A percentile compares a stretch with the other conserved stretches of the same genome.
Conservation (phyloP, 2,888 invertebrate species). For the Drosophila basisetae region DNA sequence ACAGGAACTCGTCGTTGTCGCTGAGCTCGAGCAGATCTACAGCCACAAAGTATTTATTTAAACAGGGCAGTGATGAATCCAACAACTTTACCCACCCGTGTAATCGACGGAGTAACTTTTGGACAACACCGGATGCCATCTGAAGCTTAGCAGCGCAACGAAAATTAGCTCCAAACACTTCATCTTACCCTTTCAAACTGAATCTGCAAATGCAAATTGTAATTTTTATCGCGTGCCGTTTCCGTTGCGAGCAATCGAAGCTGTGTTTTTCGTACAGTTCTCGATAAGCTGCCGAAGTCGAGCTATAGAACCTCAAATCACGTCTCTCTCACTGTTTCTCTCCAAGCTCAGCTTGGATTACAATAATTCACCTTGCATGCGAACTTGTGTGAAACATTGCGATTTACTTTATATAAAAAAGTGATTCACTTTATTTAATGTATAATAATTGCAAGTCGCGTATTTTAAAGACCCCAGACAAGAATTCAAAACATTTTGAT, state of each 20-base stretch:
- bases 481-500: constrained; percentile 15
- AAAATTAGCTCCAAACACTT: constrained; percentile 37
- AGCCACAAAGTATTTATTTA: constrained; percentile 4
- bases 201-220: constrained; percentile 6
- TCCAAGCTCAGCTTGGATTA: constrained; percentile 30
- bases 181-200: constrained; percentile 31
- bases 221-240: constrained; percentile 64
- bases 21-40: constrained; percentile 77
- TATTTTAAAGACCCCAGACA: constrained; percentile 12
- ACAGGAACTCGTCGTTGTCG: constrained; percentile 78
- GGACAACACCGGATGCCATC: constrained; percentile 7
- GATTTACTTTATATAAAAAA: constrained; percentile 37
- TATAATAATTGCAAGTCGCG: constrained; percentile 30
- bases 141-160: constrained; percentile 24
- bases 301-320: constrained; percentile 2
- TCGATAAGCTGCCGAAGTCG: constrained; percentile 1
- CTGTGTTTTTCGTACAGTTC: constrained; percentile 16
- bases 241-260: constrained; percentile 55
- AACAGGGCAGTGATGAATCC: background rate
- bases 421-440: background rate
- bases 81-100: constrained; percentile 59
- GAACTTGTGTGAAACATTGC: constrained; percentile 59
- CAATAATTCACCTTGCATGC: constrained; percentile 53
- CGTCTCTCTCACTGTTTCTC: background rate
- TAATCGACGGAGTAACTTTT: constrained; percentile 58